Base-by-base conservation (phyloP, 35 echinoderm and acorn worm species). In the Ophioderma brevispina region DNA sequence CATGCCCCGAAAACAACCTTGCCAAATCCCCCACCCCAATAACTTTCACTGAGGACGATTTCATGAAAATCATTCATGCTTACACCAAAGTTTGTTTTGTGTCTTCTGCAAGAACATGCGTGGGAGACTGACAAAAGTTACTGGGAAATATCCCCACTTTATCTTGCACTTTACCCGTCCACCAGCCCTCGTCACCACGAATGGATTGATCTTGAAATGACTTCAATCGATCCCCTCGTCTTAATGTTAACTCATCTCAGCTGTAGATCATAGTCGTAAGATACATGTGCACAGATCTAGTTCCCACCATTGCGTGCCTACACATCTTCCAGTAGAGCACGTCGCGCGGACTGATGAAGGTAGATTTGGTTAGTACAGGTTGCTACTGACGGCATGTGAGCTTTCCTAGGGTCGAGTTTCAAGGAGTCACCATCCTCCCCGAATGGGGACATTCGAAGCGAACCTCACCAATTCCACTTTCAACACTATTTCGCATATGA, bases 101-200 rank as follows among this genome's bases (percentile, higher is more conserved):
- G n/a, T 84, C 84, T 95, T 95, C 55, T 92, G 80, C 8, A 89
- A 80, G 32, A 99, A 77, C 17, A 94, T 88, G 35, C 95, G 93
- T 0, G 96, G 93, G 11, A 90, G 89, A 76, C 93, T 95, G 38
- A 99, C 94, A 93, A 92, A 99, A 75, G 92, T 99, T 75, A 87
- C 95, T n/a, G 97, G 97, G 56, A 99, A 99, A 40, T 95, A 76
- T n/a, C 36, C 97, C 97, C 25, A 91, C 87, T 88, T 93, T 92
- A 59, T 99, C 93, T 39, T 92, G 90, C 25, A 99, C 91, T 78
- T 91, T 99, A n/a, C 97, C 97, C n/a, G n/a, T n/a, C 97, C 97
- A 99, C 97, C 97, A 99, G 21, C 97, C 97, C 55, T 99, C 97
- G 80, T 99, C 97, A 23, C 97, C 97, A n/a, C 31, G 97, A 93